Base-by-base conservation (phyloP, 2,888 invertebrate species). In the Idaea dimidiata region DNA sequence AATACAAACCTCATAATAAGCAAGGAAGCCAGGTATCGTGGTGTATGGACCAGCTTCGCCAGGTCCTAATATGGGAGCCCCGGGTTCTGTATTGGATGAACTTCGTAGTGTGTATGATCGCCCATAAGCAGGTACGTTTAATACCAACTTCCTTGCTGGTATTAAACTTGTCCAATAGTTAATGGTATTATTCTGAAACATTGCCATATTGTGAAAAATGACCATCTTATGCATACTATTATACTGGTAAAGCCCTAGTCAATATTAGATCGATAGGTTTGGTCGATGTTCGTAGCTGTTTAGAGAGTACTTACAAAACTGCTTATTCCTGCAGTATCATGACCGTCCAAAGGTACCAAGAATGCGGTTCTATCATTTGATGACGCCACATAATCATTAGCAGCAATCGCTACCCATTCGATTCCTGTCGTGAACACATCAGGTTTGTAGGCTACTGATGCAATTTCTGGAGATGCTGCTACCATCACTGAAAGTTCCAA, bases 391-490 rank as follows among this genome's bases (percentile, higher is more conserved):
- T 95, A 96, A 82, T 97, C 97, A 80, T 97, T 97, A 0, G 96
- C 95, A 94, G 97, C 97, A 17, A 97, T 94, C 0, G 96, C 94
- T 59, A 97, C 94, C 96, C 96, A 97, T 82, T 97, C 96, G 57
- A 96, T 93, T 73, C 96, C 94, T 54, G 93, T 88, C 0, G 94
- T 92, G 17, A 97, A 80, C 0, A 93, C 87, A 5, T 95, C 93
- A 0, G 96, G 94, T 74, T 97, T 95, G 76, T 97, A 97, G 16
- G 96, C 96, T 33, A 94, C 89, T 70, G 95, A 94, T 16, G 96
- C 95, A 7, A 96, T 94, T 70, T 93, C 93, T 77, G 96, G 96
- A 69, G 94, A 94, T 0, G 96, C 95, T 0, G 96, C 95, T 0
- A 96, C 96, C 66, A 96, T 95, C 0, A 95, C 94, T 0, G 96